Percentiles rank a stretch among this genome's conserved stretches.
Evolutionary conservation across 2,113 vertebrate species (phyloP).

Genomic region (Cercopithecus mona): DNA sequence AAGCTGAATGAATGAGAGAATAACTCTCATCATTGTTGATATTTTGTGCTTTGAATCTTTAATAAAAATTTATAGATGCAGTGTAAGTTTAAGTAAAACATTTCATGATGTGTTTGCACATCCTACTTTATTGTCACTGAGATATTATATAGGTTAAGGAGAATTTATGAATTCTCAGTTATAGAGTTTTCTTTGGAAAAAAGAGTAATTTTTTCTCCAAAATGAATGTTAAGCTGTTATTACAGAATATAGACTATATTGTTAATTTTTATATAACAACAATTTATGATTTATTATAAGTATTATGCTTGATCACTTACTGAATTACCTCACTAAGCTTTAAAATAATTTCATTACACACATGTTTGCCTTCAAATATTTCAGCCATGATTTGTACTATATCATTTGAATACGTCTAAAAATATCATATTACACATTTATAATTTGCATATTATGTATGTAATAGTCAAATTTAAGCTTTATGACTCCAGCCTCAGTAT

Average conservation of each 20-base stretch:
- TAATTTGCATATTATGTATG: not conserved
- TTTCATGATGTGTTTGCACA: not conserved
- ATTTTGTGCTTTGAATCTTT: not conserved
- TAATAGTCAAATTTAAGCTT: not conserved
- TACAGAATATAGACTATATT: not conserved
- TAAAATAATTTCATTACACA: not conserved
- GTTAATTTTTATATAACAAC: not conserved
- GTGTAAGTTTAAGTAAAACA: not conserved
- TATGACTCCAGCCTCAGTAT: not conserved
- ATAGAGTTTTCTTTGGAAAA: not conserved
- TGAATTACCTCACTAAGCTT: not conserved
- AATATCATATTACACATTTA: not conserved
- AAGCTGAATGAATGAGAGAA: not conserved
- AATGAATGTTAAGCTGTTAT: not conserved
- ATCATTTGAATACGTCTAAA: not conserved
- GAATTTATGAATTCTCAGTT: not conserved
- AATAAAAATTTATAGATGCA: not conserved
- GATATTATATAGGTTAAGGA: not conserved
- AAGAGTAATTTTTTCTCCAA: not conserved
- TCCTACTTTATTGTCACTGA: not conserved
- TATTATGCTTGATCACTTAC: not conserved
- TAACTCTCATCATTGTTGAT: not conserved
- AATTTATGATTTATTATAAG: not conserved
- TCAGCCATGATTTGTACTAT: not conserved
- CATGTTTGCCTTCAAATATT: not conserved